Evolutionary conservation across 2,797 vertebrate genomes (phyloP), one percentile per base, ranked within the genome.

Genomic region (Anolis apletophallus): DNA sequence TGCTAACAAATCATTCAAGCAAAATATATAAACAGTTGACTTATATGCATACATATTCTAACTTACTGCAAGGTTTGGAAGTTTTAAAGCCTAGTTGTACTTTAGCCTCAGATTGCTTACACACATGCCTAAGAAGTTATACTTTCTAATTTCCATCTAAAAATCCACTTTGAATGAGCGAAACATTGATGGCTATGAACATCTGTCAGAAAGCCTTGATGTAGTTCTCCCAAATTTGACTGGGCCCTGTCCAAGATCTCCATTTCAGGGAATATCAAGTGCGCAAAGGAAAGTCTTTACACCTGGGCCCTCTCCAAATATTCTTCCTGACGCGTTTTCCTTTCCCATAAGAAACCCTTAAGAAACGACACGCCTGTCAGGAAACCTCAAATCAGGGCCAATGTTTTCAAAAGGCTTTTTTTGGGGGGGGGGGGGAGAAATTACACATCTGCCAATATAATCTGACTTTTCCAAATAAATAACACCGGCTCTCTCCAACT

Each of bases 381-480:
- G 93, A 95, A 94, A 94, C 93, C 91, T 93, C 92, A 93, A 92
- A 93, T 91, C 94, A 90, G 75, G 77, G 91, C 94, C 93, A 95
- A 90, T 93, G 91, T 93, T 94, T 93, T 90, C 29, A 83, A 92
- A 95, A 91, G 87, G 1, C 88, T 90, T 93, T 89, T 59, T 21
- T 10, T 9, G 13, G 5, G 5, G 8, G 9, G 13, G 16, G 19
- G 16, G 17, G 5, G 34, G 67, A 54, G 55, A 78, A 83, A 79
- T 73, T 87, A 94, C 91, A 94, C 94, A 92, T 95, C 91, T 95
- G 95, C 94, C 94, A 95, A 93, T 93, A 95, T 93, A 94, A 95
- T 94, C 94, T 85, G 92, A 93, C 93, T 94, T 94, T 93, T 91
- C 91, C 93, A 94, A 94, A 94, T 93, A 95, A 95, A 94, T 93